phyloP scores from a whole-genome alignment of 2,888 invertebrate genomes.

The Leptopterna dolabrata region DNA sequence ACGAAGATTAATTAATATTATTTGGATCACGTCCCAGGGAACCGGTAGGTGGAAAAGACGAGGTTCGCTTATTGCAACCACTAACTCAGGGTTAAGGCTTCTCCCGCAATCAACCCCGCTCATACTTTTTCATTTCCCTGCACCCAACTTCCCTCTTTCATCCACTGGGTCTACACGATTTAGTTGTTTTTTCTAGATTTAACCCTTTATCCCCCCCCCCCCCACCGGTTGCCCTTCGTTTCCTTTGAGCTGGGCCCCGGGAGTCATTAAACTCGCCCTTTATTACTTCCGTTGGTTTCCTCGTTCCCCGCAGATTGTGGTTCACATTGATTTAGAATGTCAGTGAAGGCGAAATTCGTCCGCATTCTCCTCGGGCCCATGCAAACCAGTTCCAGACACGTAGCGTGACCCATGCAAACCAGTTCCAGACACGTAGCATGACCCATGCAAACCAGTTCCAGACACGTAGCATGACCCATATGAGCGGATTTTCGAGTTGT shows the following conservation, averaged over 20 bases:
- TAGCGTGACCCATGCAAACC: no score
- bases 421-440: no score
- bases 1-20: neutral
- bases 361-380: no score
- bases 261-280: neutral
- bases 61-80: conserved; percentile 40
- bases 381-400: no score
- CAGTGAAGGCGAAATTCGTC: neutral
- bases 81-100: conserved; percentile 46
- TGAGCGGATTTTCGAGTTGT: no score
- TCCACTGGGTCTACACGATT: neutral
- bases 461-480: no score
- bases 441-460: no score
- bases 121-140: conserved; percentile 55
- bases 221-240: neutral
- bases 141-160: conserved; percentile 4
- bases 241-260: neutral
- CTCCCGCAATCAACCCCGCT: conserved; percentile 43
- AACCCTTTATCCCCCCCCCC: neutral
- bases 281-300: neutral
- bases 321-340: neutral
- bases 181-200: conserved; percentile 1
- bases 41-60: neutral
- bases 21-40: conserved; percentile 11
- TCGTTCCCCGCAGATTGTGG: neutral